Evolutionary conservation across 2,113 vertebrate species (phyloP), one percentile per base, ranked within the genome.

Genomic region (Alligator sinensis): DNA sequence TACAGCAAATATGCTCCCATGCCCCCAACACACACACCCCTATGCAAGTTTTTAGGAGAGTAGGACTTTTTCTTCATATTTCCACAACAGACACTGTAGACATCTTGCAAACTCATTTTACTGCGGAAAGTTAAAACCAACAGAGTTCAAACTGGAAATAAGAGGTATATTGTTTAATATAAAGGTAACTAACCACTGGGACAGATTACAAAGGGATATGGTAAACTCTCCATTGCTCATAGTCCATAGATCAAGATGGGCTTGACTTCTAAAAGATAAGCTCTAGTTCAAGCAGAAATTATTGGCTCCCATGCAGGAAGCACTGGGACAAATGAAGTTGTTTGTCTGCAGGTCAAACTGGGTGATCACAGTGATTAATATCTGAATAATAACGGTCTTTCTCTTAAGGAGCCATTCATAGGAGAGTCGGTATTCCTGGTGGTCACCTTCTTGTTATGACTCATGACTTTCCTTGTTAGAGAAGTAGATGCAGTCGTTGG

Each of bases 241-340:
- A n/a, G 70, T 15, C 47, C 38, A 38, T 70, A 9, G 18, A 70
- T 54, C 55, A 80, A 78, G 84, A 92, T 2, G 82, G 79, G 63
- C 30, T 30, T 72, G 28, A 77, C 88, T 75, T 80, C 84, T 60
- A 22, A 93, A 93, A 62, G 0, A 68, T 66, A 80, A 54, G 38
- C 38, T 91, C 86, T 76, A 2, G 28, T 91, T 88, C 30, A 63
- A 80, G 68, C 80, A 17, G 16, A 77, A 92, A 84, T 81, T 63
- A 27, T 18, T 22, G 11, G 62, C 60, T 54, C 91, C 85, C 13
- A 0, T 1, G n/a, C 47, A 28, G 77, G 80, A 18, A 66, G n/a
- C 15, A 28, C 2, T 16, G 17, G 9, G 34, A 16, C 68, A 64
- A 47, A 61, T 6, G 24, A 93, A 76, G 5, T 47, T 9, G 47